Conservation (phyloP, 2,113 vertebrate genomes). For the Zosterops borbonicus region DNA sequence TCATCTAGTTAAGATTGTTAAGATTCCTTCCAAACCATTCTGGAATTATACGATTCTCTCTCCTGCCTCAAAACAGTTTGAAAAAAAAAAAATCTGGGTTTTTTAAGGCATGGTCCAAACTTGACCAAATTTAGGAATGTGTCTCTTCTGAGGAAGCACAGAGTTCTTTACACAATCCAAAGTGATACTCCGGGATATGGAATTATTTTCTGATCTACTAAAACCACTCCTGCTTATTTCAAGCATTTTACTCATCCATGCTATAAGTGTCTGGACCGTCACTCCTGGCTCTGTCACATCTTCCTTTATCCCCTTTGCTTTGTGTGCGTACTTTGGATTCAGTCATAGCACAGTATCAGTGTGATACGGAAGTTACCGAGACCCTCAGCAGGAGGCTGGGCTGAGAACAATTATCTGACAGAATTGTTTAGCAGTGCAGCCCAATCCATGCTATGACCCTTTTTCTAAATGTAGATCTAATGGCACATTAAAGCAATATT, state of each 20-base stretch:
- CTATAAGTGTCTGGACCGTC: neutral
- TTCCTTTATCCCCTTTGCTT: neutral
- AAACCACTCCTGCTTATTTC: neutral
- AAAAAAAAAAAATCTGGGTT: accelerated
- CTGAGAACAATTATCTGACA: conserved; percentile 28
- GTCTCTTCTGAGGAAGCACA: neutral
- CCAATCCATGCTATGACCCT: neutral
- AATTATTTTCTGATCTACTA: neutral
- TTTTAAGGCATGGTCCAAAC: neutral
- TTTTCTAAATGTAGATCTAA: conserved; percentile 27
- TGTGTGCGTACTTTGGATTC: neutral
- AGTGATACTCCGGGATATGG: neutral
- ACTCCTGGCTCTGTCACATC: neutral
- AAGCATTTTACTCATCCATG: neutral
- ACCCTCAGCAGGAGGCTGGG: conserved; percentile 21
- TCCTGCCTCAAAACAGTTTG: too few species aligned
- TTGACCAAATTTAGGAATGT: neutral
- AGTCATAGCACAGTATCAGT: neutral
- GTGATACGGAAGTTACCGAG: neutral
- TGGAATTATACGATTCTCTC: too few species aligned
- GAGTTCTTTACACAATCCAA: neutral
- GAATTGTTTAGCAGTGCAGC: neutral
- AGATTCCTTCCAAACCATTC: too few species aligned
- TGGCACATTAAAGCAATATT: conserved; percentile 16
- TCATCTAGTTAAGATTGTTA: too few species aligned